A percentile compares a stretch with the other conserved stretches of the same genome.
Evolutionary conservation across 2,113 vertebrate species (phyloP).

Genomic region (Kryptolebias marmoratus): DNA sequence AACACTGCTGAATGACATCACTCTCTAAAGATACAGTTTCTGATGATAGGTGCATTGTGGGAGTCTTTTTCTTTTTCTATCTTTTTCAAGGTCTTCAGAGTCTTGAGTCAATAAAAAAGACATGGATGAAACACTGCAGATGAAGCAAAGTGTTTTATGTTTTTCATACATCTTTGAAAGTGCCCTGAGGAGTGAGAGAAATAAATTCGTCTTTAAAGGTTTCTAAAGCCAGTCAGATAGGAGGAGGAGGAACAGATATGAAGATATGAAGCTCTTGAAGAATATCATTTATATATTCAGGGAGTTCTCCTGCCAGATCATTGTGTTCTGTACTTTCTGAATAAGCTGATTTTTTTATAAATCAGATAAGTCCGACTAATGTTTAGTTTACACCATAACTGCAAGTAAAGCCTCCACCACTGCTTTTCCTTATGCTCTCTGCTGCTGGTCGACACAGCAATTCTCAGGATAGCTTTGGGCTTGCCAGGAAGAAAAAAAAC

Average conservation of each 20-base stretch:
- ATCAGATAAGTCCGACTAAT: not conserved
- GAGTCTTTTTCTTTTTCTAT: constrained; percentile 10
- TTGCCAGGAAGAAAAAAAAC: not conserved
- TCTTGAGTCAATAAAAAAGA: constrained; percentile 30
- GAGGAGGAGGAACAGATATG: constrained; percentile 34
- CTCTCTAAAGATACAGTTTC: constrained; percentile 36
- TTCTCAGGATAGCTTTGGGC: not conserved
- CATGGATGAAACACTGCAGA: constrained; percentile 26
- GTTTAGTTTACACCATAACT: not conserved
- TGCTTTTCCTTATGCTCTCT: not conserved
- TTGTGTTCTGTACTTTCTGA: constrained; percentile 18
- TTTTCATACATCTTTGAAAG: constrained; percentile 25
- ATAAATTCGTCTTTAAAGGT: constrained; percentile 29
- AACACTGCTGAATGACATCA: constrained; percentile 29
- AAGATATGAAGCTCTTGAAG: constrained; percentile 14
- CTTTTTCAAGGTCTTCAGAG: constrained; percentile 19
- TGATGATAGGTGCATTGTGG: constrained; percentile 21
- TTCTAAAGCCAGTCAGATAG: constrained; percentile 25
- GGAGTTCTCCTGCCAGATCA: constrained; percentile 12
- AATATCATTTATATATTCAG: constrained; percentile 24
- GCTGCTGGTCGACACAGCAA: not conserved
- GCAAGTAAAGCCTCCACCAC: not conserved
- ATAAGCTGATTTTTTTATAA: not conserved
- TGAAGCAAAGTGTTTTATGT: constrained; percentile 29
- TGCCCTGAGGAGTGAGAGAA: constrained; percentile 20